phyloP scores from a whole-genome alignment of 2,888 invertebrate genomes.

The Epistrophe grossulariae region DNA sequence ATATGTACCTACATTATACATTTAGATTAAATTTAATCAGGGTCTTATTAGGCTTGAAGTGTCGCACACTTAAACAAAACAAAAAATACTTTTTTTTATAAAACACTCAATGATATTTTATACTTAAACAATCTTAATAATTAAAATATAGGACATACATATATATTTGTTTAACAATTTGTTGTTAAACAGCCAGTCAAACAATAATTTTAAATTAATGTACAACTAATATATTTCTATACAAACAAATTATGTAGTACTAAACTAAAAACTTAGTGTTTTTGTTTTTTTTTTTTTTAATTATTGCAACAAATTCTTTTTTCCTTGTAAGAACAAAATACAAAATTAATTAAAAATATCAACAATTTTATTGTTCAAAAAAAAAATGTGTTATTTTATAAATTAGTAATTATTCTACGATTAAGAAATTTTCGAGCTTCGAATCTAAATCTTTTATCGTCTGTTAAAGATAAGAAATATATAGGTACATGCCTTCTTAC shows the following conservation, averaged over 20 bases:
- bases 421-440: no score
- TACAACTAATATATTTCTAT: neutral
- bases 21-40: neutral
- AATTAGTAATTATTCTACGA: no score
- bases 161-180: neutral
- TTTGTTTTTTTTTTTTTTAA: neutral
- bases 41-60: conserved; percentile 12
- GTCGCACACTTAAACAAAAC: conserved; percentile 33
- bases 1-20: neutral
- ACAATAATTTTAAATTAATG: neutral
- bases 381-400: no score
- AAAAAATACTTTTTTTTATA: neutral
- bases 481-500: no score
- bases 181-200: neutral
- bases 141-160: neutral
- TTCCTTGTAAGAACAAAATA: neutral
- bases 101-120: neutral
- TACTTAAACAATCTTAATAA: neutral
- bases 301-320: neutral
- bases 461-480: no score
- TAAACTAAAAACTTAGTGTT: neutral
- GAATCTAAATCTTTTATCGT: no score
- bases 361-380: no score
- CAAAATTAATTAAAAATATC: no score
- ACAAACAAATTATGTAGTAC: neutral